phyloP scores from a whole-genome alignment of 2,113 vertebrate species.

The Pteropus alecto region DNA sequence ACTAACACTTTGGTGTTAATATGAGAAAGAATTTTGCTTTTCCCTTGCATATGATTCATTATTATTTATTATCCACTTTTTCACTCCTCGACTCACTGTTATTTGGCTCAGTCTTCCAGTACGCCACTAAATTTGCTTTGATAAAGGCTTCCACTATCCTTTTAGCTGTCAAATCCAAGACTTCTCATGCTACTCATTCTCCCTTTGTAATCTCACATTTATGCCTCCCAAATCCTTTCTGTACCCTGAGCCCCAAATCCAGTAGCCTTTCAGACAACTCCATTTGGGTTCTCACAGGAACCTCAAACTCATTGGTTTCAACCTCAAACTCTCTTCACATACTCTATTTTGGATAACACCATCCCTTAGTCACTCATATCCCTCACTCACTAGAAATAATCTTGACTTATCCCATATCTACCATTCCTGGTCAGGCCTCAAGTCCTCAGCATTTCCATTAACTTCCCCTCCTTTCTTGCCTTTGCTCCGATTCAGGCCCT shows the following conservation, averaged over 20 bases:
- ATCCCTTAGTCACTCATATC: background rate
- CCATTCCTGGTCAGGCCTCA: background rate
- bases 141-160: background rate
- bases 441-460: background rate
- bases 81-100: background rate
- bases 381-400: background rate
- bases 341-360: background rate
- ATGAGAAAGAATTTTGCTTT: conserved; percentile 41
- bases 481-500: background rate
- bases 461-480: background rate
- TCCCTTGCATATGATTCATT: background rate
- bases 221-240: conserved; percentile 11
- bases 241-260: background rate
- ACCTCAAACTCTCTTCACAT: background rate
- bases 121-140: conserved; percentile 11
- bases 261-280: background rate
- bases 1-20: background rate
- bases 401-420: background rate
- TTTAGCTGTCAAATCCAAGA: background rate
- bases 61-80: conserved; percentile 11
- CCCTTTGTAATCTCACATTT: background rate
- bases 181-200: background rate
- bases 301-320: background rate
- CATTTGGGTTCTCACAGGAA: background rate
- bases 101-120: background rate